A percentile compares a stretch with the other conserved stretches of the same genome.
phyloP scores from a whole-genome alignment of 1,140 invertebrate species.

The Camponotus vicinus region DNA sequence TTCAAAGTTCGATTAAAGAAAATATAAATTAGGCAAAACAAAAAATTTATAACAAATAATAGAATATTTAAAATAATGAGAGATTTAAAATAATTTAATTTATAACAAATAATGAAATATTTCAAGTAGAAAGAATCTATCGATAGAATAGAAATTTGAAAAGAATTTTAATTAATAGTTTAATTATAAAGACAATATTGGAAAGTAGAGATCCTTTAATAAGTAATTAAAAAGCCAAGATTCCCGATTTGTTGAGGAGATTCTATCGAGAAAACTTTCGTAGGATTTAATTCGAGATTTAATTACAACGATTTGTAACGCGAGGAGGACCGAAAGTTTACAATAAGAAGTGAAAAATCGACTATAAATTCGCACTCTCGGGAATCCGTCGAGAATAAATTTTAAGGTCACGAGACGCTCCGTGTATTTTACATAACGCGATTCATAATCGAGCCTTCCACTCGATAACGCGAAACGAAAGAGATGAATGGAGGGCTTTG shows the following conservation, averaged over 20 bases:
- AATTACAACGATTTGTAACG: not conserved
- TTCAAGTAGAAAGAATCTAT: not conserved
- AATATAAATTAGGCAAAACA: no score
- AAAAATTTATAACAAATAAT: no score
- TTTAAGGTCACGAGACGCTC: not conserved
- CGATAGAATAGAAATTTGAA: not conserved
- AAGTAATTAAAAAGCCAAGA: no score
- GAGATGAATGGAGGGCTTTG: not conserved
- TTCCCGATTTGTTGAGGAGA: not conserved
- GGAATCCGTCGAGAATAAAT: not conserved
- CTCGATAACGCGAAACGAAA: slow-evolving; percentile 32
- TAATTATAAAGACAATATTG: not conserved
- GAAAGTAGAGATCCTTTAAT: no score
- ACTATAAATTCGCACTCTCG: not conserved
- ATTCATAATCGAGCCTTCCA: slow-evolving; percentile 42
- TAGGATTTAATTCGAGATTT: not conserved
- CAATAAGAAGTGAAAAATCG: not conserved
- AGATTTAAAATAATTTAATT: no score
- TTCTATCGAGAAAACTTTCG: not conserved
- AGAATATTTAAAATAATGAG: no score
- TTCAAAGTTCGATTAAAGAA: no score
- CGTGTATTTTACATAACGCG: not conserved
- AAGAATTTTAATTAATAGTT: not conserved
- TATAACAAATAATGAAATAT: no score
- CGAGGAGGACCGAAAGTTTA: not conserved